phyloP scores from a whole-genome alignment of 2,888 invertebrate species.

The Dasysyrphus albostriatus region DNA sequence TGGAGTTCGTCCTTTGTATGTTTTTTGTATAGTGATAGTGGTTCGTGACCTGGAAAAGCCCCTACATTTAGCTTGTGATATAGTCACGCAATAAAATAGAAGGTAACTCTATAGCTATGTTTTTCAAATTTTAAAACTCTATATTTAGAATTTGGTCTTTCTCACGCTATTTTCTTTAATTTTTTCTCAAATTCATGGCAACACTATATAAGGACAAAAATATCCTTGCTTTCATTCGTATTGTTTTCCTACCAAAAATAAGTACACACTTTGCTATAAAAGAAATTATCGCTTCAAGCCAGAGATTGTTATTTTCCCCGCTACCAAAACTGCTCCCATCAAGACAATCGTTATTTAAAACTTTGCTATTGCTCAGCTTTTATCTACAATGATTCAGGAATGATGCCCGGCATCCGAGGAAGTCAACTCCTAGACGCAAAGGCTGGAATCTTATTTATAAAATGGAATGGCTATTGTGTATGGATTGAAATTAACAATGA shows the following conservation, averaged over 20 bases:
- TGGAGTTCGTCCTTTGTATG: not conserved
- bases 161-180: constrained; percentile 10
- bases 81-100: constrained; percentile 39
- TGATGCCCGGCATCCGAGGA: not conserved
- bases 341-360: not conserved
- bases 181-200: not conserved
- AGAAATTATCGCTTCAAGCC: constrained; percentile 9
- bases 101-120: not conserved
- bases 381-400: constrained; percentile 2
- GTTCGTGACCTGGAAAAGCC: constrained; percentile 26
- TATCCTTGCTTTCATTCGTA: not conserved
- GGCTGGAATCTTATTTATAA: constrained; percentile 11
- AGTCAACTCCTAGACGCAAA: not conserved
- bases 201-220: not conserved
- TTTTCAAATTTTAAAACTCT: constrained; percentile 14
- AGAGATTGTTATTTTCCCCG: constrained; percentile 19
- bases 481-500: constrained; percentile 22
- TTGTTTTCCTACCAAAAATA: not conserved
- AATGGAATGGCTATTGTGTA: constrained; percentile 14
- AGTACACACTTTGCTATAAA: constrained; percentile 14
- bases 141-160: constrained; percentile 2
- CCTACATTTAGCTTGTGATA: not conserved
- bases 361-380: constrained; percentile 6
- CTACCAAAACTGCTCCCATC: not conserved
- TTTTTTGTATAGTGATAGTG: not conserved